Evolutionary conservation across 2,113 vertebrate genomes (phyloP), one percentile per base, ranked within the genome.

Genomic region (Oceanodroma tethys): DNA sequence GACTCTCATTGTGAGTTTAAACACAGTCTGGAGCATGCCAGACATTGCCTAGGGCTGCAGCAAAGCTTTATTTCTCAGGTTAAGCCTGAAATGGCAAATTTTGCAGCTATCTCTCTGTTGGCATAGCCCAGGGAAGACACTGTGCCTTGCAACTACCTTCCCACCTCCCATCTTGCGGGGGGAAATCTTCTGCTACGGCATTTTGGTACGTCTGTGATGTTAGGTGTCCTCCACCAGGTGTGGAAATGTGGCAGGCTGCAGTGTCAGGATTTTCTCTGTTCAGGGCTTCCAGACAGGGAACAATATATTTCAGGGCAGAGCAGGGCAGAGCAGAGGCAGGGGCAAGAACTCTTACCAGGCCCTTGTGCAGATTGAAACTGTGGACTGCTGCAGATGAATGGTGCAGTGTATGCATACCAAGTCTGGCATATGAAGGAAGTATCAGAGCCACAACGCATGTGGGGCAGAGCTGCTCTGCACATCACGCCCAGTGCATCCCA

Each of bases 161-260:
- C n/a, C 16, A 2, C 3, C 10, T 79, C 40, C 11, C 3, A 0
- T 27, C 32, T 40, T 36, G 4, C 36, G 6, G 7, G 9, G 19
- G 3, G 1, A 65, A 5, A 5, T 68, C 38, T 34, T 47, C 66
- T 63, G 18, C 52, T 13, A 1, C 1, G 6, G 55, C 27, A 32
- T 17, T 71, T 65, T 0, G 1, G 15, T 53, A 43, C 2, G 0
- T 7, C 23, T 23, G 16, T 17, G 34, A 29, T 20, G 20, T 32
- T 81, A 75, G 40, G 3, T 40, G 21, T 56, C 23, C 30, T 85
- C 17, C 5, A 34, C 22, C n/a, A 58, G 21, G 5, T 32, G n/a
- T 91, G 70, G 40, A 19, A 45, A 52, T 9, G 13, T 36, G 52
- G 5, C 32, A 70, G 50, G 21, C 5, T 81, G 43, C 53, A 43